phyloP scores from a whole-genome alignment of 2,113 vertebrate genomes.

The Cryptoleucopteryx plumbea region DNA sequence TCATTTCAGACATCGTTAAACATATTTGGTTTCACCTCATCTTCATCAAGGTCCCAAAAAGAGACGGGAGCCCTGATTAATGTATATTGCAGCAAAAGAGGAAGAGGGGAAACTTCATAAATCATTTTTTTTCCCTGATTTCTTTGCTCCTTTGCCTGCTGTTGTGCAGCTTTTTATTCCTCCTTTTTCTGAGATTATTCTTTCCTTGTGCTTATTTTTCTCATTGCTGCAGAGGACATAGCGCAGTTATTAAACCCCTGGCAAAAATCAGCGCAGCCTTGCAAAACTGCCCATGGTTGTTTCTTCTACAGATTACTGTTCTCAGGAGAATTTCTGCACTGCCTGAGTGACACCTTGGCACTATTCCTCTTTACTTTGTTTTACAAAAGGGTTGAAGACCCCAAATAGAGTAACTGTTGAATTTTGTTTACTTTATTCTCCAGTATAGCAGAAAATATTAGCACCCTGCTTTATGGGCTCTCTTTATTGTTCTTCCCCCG shows the following conservation, averaged over 20 bases:
- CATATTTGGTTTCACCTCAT: constrained; percentile 34
- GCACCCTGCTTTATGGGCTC: neutral
- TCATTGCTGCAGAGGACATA: neutral
- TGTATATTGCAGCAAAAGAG: neutral
- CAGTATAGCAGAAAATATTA: neutral
- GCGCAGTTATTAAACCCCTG: neutral
- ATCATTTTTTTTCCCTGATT: neutral
- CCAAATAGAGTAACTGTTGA: neutral
- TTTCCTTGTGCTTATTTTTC: neutral
- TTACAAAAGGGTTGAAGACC: neutral
- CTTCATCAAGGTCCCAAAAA: constrained; percentile 1
- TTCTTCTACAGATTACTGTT: neutral
- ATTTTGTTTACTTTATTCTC: constrained; percentile 2
- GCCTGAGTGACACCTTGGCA: neutral
- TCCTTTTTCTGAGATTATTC: neutral
- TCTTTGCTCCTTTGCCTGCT: neutral
- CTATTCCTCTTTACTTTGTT: neutral
- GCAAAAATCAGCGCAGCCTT: neutral
- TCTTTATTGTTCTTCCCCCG: neutral
- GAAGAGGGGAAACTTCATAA: neutral
- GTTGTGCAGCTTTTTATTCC: neutral
- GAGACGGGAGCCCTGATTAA: neutral
- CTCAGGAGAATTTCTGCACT: neutral
- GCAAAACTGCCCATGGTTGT: neutral
- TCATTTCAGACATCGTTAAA: constrained; percentile 46